A percentile compares a stretch with the other conserved stretches of the same genome.
These are phyloP conservation scores for Chamaetylas fuelleborni DNA, from an alignment of 2,113 vertebrate genomes.

Conservation along the genomic window DNA sequence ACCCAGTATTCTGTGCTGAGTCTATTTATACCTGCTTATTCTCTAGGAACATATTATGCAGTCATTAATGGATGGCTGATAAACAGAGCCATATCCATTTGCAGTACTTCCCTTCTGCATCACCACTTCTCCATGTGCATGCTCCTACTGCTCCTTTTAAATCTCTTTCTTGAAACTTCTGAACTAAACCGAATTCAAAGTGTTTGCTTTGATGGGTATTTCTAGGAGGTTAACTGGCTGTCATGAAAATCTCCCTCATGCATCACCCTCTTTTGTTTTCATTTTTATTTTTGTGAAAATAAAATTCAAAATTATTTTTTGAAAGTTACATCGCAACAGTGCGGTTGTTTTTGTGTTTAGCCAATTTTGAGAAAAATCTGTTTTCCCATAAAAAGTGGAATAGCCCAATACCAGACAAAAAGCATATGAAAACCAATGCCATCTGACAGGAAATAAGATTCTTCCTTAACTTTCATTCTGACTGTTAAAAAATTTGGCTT, in stretches of 20 bases:
- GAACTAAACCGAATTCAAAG: not conserved
- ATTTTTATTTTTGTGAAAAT: not conserved
- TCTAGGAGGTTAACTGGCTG: not conserved
- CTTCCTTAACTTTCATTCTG: not conserved
- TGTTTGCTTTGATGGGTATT: not conserved
- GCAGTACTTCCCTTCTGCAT: not conserved
- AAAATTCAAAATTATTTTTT: not conserved
- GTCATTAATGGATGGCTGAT: not conserved
- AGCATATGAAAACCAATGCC: not conserved
- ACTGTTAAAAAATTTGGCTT: not conserved
- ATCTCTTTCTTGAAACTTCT: not conserved
- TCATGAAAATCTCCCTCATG: not conserved
- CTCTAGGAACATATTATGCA: not conserved
- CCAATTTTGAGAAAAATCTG: not conserved
- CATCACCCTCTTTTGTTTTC: rapidly evolving
- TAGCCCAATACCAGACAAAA: not conserved
- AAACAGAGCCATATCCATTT: not conserved
- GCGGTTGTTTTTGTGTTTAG: not conserved
- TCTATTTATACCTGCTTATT: not conserved
- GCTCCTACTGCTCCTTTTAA: not conserved
- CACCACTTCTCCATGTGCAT: not conserved
- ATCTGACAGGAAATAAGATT: not conserved
- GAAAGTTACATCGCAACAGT: not conserved
- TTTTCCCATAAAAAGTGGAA: not conserved
- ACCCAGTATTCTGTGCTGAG: not conserved